A percentile compares a stretch with the other conserved stretches of the same genome.
Conservation (phyloP, 2,113 vertebrate species). For the Lanius ludovicianus region DNA sequence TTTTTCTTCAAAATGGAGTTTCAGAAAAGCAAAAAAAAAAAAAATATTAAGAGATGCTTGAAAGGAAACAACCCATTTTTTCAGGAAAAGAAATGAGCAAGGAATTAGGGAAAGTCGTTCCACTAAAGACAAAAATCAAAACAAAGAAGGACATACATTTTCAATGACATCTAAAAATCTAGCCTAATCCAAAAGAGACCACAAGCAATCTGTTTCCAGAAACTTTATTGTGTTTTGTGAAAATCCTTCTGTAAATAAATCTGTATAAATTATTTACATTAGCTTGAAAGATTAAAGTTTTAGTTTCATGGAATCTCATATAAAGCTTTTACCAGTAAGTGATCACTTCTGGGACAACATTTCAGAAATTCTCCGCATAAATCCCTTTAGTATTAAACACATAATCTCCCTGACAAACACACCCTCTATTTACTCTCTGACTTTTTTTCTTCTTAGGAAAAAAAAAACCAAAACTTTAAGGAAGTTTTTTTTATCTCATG, state of each 20-base stretch:
- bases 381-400: background rate
- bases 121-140: background rate
- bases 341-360: conserved; percentile 26
- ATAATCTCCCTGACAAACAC: conserved; percentile 10
- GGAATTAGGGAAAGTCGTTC: background rate
- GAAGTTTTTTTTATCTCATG: background rate
- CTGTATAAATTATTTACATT: conserved; percentile 39
- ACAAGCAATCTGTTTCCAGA: background rate
- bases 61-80: background rate
- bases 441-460: background rate
- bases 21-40: background rate
- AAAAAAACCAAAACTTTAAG: background rate
- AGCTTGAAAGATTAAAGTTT: conserved; percentile 12
- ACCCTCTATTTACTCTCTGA: background rate
- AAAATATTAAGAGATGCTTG: background rate
- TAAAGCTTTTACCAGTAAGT: conserved; percentile 32
- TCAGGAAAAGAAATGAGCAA: background rate
- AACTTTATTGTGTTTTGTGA: background rate
- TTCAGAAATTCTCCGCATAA: conserved; percentile 14
- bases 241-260: conserved; percentile 24
- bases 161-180: background rate
- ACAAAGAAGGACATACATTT: background rate
- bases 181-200: conserved; percentile 21
- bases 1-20: background rate
- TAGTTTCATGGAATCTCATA: conserved; percentile 16